These are phyloP conservation scores for Ceratosolen solmsi DNA, from an alignment of 1,140 invertebrate species.

Conservation along the genomic window DNA sequence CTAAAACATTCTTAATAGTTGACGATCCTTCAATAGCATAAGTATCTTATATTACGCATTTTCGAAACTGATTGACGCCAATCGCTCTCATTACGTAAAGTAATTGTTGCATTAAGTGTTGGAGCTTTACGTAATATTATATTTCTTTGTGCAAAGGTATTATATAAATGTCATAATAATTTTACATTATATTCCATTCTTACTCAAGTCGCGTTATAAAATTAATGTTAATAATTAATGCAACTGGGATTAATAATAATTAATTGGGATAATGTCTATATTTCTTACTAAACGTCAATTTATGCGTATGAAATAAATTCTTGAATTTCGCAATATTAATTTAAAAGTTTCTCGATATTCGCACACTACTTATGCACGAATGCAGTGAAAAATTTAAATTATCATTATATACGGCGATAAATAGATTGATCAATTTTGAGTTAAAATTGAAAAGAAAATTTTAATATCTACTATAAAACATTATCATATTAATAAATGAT, in stretches of 20 bases:
- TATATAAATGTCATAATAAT: conserved; percentile 14
- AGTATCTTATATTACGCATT: not conserved
- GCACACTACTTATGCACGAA: too few relatives aligned
- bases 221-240: not conserved
- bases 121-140: not conserved
- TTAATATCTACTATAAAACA: too few relatives aligned
- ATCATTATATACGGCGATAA: too few relatives aligned
- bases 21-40: not conserved
- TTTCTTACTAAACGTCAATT: not conserved
- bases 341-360: not conserved
- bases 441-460: too few relatives aligned
- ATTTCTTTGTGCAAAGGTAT: not conserved
- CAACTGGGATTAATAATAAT: too few relatives aligned
- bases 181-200: not conserved
- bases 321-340: not conserved
- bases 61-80: not conserved
- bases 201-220: not conserved
- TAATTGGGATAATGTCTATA: not conserved
- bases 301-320: not conserved
- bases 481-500: too few relatives aligned
- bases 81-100: conserved; percentile 1
- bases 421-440: too few relatives aligned
- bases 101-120: not conserved
- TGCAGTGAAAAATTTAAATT: not conserved
- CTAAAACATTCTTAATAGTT: not conserved